A percentile compares a stretch with the other conserved stretches of the same genome.
Conservation (phyloP, 2,888 invertebrate genomes). For the Thysanoteuthis rhombus region DNA sequence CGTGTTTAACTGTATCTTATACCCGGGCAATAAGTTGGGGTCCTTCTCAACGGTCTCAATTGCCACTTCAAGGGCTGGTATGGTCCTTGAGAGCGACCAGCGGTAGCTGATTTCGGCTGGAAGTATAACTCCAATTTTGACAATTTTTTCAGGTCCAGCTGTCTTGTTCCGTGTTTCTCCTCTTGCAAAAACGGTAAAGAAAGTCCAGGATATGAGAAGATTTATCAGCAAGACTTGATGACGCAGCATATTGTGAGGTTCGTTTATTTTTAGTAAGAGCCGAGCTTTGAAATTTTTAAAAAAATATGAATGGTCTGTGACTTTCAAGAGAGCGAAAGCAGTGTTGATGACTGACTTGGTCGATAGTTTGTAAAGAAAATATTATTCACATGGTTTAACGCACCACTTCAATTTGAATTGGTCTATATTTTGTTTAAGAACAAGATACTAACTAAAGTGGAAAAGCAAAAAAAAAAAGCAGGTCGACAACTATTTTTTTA, state of each 20-base stretch:
- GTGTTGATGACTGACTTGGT: background rate
- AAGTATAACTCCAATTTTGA: slow-evolving; percentile 62
- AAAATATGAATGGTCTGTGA: no score
- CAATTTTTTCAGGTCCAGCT: slow-evolving; percentile 18
- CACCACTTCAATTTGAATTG: background rate
- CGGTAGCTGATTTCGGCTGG: slow-evolving; percentile 47
- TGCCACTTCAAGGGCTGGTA: slow-evolving; percentile 65
- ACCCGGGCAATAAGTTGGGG: slow-evolving; percentile 41
- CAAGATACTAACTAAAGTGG: background rate
- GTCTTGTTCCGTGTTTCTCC: background rate
- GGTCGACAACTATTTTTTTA: background rate
- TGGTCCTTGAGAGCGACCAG: slow-evolving; percentile 54
- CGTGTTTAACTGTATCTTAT: slow-evolving; percentile 43
- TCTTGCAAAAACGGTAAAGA: background rate
- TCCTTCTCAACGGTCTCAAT: slow-evolving; percentile 48
- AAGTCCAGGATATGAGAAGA: background rate
- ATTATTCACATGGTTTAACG: background rate
- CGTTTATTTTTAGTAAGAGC: background rate
- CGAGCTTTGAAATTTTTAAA: no score
- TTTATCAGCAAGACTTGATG: background rate
- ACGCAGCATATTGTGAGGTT: background rate
- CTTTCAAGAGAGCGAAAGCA: background rate
- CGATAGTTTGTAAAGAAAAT: background rate
- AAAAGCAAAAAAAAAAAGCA: background rate
- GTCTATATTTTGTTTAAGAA: background rate